A percentile compares a stretch with the other conserved stretches of the same genome.
These are phyloP conservation scores for Synaphobranchus kaupii DNA, from an alignment of 2,797 vertebrate species.

Conservation along the genomic window DNA sequence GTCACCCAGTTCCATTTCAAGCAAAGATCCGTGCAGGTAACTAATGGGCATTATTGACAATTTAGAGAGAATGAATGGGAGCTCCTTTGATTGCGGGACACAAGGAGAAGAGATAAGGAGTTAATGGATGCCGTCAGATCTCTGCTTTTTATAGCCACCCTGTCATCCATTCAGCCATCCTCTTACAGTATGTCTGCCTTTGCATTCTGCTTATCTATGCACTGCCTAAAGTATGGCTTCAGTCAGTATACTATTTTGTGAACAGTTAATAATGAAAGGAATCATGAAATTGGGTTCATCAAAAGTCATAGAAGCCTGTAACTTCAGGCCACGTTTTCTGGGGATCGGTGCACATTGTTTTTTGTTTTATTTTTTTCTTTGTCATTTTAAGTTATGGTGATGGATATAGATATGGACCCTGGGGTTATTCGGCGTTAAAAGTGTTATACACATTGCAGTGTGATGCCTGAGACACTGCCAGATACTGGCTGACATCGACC, in stretches of 20 bases:
- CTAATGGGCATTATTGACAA: not conserved
- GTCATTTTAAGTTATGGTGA: not conserved
- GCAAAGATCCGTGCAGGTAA: conserved; percentile 83
- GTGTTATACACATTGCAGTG: not conserved
- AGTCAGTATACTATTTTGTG: conserved; percentile 50
- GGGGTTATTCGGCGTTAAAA: not conserved
- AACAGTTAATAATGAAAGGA: conserved; percentile 59
- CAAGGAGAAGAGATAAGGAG: conserved; percentile 29
- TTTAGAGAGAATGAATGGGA: not conserved
- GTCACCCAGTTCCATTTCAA: conserved; percentile 79
- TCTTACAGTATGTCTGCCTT: too few relatives aligned
- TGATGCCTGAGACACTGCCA: not conserved
- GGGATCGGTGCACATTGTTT: not conserved
- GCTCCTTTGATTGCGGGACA: conserved; percentile 19
- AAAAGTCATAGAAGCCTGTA: not conserved
- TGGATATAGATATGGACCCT: not conserved
- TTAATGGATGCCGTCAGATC: conserved; percentile 6
- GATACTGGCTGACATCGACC: not conserved
- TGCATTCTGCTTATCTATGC: too few relatives aligned
- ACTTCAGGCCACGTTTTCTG: not conserved
- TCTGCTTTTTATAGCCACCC: conserved; percentile 43
- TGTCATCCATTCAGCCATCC: conserved; percentile 36
- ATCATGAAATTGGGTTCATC: conserved; percentile 34
- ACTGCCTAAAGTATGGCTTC: conserved; percentile 41
- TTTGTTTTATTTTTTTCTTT: not conserved